Evolutionary conservation across 2,888 invertebrate genomes (phyloP).

Genomic region (Pharmacophagus antenor): DNA sequence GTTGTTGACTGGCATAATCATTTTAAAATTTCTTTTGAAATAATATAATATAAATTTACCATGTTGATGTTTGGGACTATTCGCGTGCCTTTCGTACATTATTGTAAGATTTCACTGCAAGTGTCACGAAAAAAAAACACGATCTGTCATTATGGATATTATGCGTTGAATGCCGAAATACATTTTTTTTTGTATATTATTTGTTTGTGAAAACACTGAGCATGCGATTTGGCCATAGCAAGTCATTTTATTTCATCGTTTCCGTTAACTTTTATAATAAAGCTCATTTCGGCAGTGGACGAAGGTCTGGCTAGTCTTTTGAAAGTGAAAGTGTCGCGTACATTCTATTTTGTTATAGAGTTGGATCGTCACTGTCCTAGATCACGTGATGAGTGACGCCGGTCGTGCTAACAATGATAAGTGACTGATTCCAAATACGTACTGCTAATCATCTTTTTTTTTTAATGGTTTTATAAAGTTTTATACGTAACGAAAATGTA

Average conservation of each 20-base stretch:
- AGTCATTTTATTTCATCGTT: conserved; percentile 33
- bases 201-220: conserved; percentile 54
- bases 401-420: conserved; percentile 43
- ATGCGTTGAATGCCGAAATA: conserved; percentile 57
- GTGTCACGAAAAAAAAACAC: conserved; percentile 54
- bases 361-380: conserved; percentile 16
- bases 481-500: too few species aligned
- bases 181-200: conserved; percentile 52
- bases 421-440: conserved; percentile 48
- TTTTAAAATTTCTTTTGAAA: conserved; percentile 23
- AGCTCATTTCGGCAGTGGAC: conserved; percentile 9
- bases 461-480: too few species aligned
- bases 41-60: conserved; percentile 35
- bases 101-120: conserved; percentile 60
- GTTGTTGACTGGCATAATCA: conserved; percentile 1
- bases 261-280: conserved; percentile 32
- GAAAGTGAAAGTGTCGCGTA: conserved; percentile 41
- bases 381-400: conserved; percentile 25
- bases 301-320: conserved; percentile 13
- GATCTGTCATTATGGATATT: conserved; percentile 67
- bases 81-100: conserved; percentile 65
- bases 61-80: conserved; percentile 39
- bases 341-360: conserved; percentile 33
- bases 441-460: conserved; percentile 24
- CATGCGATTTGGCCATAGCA: conserved; percentile 53